Evolutionary conservation across 2,888 invertebrate species (phyloP).

Genomic region (Philopedon plagiatum): DNA sequence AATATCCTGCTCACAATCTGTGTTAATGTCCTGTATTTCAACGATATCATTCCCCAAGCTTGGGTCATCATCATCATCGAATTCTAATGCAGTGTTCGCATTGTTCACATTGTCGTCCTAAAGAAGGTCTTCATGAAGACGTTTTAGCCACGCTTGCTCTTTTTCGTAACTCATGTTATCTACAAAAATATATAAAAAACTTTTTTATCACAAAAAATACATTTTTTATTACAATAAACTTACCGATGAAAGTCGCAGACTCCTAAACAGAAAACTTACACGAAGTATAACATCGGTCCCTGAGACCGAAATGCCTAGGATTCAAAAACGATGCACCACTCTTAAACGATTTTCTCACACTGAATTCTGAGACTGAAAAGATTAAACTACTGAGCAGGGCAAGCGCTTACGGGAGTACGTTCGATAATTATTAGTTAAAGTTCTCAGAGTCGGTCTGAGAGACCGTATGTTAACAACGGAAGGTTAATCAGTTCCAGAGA

Average conservation of each 20-base stretch:
- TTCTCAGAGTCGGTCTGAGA: not conserved
- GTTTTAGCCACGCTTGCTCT: conserved; percentile 3
- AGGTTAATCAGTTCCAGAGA: no score
- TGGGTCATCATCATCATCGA: conserved; percentile 7
- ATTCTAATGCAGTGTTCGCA: not conserved
- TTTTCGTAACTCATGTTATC: conserved; percentile 9
- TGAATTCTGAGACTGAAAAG: conserved; percentile 1
- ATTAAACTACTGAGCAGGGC: conserved; percentile 3
- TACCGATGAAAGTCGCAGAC: not conserved
- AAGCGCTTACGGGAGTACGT: not conserved
- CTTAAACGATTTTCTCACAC: not conserved
- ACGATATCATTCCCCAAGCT: conserved; percentile 3
- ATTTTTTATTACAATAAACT: no score
- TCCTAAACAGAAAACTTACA: conserved; percentile 3
- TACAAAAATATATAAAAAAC: conserved; percentile 1
- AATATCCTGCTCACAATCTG: not conserved
- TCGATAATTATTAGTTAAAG: not conserved
- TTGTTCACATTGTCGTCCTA: not conserved
- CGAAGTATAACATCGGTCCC: not conserved
- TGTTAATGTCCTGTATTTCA: conserved; percentile 11
- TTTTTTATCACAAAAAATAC: not conserved
- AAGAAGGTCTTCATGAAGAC: not conserved
- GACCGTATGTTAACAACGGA: not conserved
- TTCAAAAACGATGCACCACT: conserved; percentile 1
- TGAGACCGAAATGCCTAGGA: conserved; percentile 6